These are phyloP conservation scores for Dryomyza anilis DNA, from an alignment of 2,888 invertebrate genomes.

Conservation along the genomic window DNA sequence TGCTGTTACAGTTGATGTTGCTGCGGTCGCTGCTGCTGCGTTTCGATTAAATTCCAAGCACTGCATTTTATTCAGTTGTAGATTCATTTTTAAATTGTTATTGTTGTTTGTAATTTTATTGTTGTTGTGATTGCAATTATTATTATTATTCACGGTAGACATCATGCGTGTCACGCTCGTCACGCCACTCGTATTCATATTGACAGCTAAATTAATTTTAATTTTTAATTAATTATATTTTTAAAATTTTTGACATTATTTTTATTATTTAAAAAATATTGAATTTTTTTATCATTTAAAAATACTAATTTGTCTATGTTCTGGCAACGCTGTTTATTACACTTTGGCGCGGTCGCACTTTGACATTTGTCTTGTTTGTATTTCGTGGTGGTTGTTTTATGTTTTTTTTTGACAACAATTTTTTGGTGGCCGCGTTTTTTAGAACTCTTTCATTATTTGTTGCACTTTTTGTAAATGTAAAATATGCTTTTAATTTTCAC, in stretches of 20 bases:
- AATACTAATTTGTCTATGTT: background rate
- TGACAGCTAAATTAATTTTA: too few relatives aligned
- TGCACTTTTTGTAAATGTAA: too few relatives aligned
- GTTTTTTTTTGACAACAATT: too few relatives aligned
- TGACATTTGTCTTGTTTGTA: too few relatives aligned
- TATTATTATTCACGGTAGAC: conserved; percentile 10
- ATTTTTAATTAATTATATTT: too few relatives aligned
- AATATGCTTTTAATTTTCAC: too few relatives aligned
- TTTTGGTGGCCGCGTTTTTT: too few relatives aligned
- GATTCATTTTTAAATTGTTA: conserved; percentile 7
- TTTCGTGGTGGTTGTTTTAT: too few relatives aligned
- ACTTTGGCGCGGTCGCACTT: too few relatives aligned
- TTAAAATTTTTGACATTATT: background rate
- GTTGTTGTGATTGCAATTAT: background rate
- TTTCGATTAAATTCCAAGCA: background rate
- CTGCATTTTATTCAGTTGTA: conserved; percentile 15
- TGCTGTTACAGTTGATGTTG: conserved; percentile 18
- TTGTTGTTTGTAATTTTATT: background rate
- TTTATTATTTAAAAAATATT: background rate
- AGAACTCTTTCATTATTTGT: too few relatives aligned
- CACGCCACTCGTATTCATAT: background rate
- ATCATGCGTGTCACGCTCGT: conserved; percentile 15
- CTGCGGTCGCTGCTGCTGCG: background rate
- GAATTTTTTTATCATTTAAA: background rate
- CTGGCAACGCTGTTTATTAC: conserved; percentile 1